phyloP scores from a whole-genome alignment of 2,888 invertebrate genomes.

The Papilio protenor region DNA sequence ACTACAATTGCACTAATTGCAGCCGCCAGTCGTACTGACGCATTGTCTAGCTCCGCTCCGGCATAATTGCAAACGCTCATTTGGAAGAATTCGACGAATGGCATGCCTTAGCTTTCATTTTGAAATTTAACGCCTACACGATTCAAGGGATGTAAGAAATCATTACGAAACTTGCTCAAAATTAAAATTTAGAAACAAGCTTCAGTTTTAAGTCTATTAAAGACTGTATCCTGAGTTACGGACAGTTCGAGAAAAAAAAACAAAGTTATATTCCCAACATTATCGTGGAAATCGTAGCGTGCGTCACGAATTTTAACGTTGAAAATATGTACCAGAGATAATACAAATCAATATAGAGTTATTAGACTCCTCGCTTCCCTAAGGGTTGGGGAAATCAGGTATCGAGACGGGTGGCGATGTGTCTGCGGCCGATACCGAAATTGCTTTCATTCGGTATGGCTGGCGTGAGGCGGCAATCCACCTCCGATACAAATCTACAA shows the following conservation, averaged over 20 bases:
- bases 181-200: neutral
- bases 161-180: neutral
- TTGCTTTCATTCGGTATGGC: conserved; percentile 67
- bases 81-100: conserved; percentile 70
- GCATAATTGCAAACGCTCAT: conserved; percentile 65
- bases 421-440: conserved; percentile 67
- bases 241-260: neutral
- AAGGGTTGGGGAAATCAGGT: conserved; percentile 40
- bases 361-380: conserved; percentile 53
- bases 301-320: conserved; percentile 64
- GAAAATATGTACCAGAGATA: conserved; percentile 46
- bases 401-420: conserved; percentile 53
- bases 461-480: conserved; percentile 75
- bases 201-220: neutral
- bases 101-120: conserved; percentile 58
- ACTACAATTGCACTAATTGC: conserved; percentile 83
- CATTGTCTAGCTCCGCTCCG: conserved; percentile 75
- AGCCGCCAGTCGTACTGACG: conserved; percentile 76
- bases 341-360: conserved; percentile 69
- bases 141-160: neutral
- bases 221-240: neutral
- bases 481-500: conserved; percentile 78
- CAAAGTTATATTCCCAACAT: conserved; percentile 5
- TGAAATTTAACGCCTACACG: conserved; percentile 53
- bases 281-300: conserved; percentile 63